Evolutionary conservation across 2,797 vertebrate genomes (phyloP).

Genomic region (Nannoperca australis): DNA sequence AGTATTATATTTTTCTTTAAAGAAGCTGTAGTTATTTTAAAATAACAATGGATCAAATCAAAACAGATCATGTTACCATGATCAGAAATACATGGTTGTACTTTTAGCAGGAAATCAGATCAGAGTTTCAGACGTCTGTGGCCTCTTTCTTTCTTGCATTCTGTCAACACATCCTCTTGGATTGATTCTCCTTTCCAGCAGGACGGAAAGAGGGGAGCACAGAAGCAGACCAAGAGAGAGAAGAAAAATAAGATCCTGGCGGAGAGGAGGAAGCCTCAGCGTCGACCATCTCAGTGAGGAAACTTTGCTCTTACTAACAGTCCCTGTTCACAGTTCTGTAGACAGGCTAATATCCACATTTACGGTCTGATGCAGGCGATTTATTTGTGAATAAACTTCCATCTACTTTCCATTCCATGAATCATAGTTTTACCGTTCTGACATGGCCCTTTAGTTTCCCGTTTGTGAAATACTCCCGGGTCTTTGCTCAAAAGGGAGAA

Average conservation of each 20-base stretch:
- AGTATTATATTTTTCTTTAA: background rate
- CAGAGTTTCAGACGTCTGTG: background rate
- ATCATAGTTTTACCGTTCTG: background rate
- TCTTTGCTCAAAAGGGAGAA: constrained; percentile 76
- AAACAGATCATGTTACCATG: background rate
- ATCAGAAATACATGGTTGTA: background rate
- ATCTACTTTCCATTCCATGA: background rate
- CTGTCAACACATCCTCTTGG: background rate
- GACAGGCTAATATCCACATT: background rate
- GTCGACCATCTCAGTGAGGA: constrained; percentile 81
- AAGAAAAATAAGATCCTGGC: constrained; percentile 87
- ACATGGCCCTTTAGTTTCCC: constrained; percentile 14
- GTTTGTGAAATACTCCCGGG: constrained; percentile 13
- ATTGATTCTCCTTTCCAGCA: constrained; percentile 60
- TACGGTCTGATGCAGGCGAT: constrained; percentile 4
- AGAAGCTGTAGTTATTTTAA: background rate
- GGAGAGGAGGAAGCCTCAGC: constrained; percentile 82
- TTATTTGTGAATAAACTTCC: constrained; percentile 6
- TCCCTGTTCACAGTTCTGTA: background rate
- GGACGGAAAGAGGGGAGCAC: constrained; percentile 81
- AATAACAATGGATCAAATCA: background rate
- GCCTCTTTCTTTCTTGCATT: background rate
- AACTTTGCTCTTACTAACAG: background rate
- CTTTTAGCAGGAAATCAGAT: background rate
- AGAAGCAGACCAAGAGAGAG: constrained; percentile 86